phyloP scores from a whole-genome alignment of 2,113 vertebrate species.

The Daphoenositta chrysoptera region DNA sequence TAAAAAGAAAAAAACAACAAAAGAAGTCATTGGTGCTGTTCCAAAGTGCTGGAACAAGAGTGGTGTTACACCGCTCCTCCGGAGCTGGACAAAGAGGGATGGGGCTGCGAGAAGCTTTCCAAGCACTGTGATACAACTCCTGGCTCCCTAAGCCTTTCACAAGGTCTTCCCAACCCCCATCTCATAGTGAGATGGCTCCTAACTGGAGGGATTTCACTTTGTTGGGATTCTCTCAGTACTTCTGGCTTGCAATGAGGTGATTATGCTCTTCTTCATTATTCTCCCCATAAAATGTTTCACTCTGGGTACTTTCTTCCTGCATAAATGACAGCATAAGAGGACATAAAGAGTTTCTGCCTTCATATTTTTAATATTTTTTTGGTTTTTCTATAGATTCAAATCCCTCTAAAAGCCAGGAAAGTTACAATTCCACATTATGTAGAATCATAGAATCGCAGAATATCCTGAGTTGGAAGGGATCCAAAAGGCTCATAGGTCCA shows the following conservation, averaged over 20 bases:
- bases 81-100: neutral
- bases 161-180: neutral
- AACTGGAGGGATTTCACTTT: neutral
- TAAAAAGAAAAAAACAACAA: neutral
- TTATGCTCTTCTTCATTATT: neutral
- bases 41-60: neutral
- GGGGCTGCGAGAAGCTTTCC: neutral
- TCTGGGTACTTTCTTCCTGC: neutral
- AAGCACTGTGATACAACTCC: neutral
- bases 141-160: neutral
- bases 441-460: neutral
- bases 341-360: neutral
- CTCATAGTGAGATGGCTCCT: rapidly evolving
- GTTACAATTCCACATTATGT: neutral
- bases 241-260: neutral
- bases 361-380: neutral
- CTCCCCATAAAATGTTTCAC: neutral
- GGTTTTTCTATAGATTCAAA: neutral
- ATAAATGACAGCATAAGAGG: neutral
- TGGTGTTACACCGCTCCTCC: rapidly evolving
- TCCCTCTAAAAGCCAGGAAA: neutral
- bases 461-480: neutral
- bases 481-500: neutral
- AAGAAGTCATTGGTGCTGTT: neutral
- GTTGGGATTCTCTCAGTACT: neutral